Percentiles rank a stretch among this genome's conserved stretches.
These are phyloP conservation scores for Pseudochirops cupreus DNA, from an alignment of 2,797 vertebrate species.

Conservation along the genomic window DNA sequence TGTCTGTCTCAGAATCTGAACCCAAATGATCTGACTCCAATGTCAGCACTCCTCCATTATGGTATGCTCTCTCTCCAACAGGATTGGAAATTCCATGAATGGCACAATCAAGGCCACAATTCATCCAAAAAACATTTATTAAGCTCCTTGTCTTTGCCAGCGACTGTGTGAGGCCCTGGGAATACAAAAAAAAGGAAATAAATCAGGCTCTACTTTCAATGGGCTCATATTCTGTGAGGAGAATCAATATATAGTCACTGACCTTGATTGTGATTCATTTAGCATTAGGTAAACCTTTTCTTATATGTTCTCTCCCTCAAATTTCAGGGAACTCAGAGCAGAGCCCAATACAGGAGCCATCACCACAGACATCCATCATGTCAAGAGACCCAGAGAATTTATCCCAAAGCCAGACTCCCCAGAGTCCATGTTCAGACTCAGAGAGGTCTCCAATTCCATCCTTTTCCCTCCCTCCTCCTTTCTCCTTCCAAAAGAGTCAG, in stretches of 20 bases:
- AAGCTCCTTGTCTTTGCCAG: background rate
- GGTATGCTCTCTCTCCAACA: background rate
- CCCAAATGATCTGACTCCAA: background rate
- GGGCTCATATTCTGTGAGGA: background rate
- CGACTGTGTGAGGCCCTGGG: background rate
- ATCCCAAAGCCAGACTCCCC: background rate
- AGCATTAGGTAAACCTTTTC: background rate
- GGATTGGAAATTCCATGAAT: background rate
- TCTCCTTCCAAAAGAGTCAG: background rate
- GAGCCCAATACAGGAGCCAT: background rate
- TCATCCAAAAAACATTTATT: background rate
- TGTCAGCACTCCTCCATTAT: background rate
- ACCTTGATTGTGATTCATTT: background rate
- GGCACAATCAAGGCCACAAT: background rate
- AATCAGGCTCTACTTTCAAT: background rate
- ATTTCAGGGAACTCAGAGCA: background rate
- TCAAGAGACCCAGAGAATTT: background rate
- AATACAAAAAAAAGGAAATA: background rate
- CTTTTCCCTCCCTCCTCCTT: no score
- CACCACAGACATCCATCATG: background rate
- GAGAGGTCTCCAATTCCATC: background rate
- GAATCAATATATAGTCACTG: background rate
- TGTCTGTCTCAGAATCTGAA: background rate
- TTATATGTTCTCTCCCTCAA: background rate
- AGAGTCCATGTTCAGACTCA: background rate